Evolutionary conservation across 37 sponge, comb jelly and placozoan species (phyloP), one percentile per base, ranked within the genome.

Genomic region (Crambe crambe): DNA sequence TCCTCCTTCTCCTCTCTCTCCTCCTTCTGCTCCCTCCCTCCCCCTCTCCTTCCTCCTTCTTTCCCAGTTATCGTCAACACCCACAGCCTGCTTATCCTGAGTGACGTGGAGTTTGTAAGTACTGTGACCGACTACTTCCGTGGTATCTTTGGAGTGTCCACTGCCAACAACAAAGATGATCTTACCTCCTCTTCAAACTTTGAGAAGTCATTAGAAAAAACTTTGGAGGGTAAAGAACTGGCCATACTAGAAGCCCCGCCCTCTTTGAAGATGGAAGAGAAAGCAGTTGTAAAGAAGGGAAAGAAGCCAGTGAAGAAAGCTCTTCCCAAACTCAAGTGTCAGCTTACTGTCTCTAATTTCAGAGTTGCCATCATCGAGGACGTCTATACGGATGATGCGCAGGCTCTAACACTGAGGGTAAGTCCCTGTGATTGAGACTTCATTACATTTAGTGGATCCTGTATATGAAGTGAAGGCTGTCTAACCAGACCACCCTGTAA

Each of bases 291-390:
- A 22, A 29, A 62, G 15, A 57, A 26, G 39, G 25, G 32, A 15
- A 2, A 38, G 25, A 40, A 29, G 37, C 40, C 70, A 23, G 1
- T 38, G 3, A 26, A 47, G 10, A 41, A 44, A 5, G 0, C 68
- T 17, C 30, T 76, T 29, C 82, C 77, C 30, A 58, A 27, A 20
- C 15, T 90, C 23, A 90, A 90, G 40, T 70, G 81, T 25, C 42
- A 77, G 0, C 83, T 79, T 40, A 63, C 64, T 12, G 26, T 90
- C 21, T 37, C 72, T 21, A 68, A 82, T 41, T 57, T 90, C 39
- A 40, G 91, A 39, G 82, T 90, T 42, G 91, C 91, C 37, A 68
- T 90, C 56, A 81, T 90, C 43, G 91, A 90, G 72, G 73, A 63
- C 73, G 78, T 72, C 1, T 62, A 71, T 23, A 67, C 73, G 20